Base-by-base conservation (phyloP, 37 sponge, comb jelly and placozoan genomes). In the Haliclona indistincta region DNA sequence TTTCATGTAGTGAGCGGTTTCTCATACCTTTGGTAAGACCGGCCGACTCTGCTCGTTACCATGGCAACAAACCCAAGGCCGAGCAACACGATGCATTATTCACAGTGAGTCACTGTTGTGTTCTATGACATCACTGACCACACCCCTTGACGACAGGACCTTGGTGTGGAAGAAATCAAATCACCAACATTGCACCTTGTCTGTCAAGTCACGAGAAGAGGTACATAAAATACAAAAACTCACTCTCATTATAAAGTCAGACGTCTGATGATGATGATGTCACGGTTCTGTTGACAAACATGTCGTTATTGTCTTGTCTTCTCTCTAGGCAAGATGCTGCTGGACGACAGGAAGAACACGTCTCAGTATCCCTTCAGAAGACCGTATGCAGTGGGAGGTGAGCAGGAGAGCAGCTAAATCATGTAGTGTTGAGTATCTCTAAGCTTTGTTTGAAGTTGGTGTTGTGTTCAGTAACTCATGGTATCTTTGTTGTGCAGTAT, bases 331-430 rank as follows among this genome's bases (percentile, higher is more conserved):
- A 61, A 67, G 26, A 88, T 81, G 88, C 44, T 88, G 36, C 43
- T 82, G 33, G 82, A 58, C 22, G 82, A 88, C 62, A 81, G 67
- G 62, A 88, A 77, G 74, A 56, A 88, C 47, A 30, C 61, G 6
- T 77, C 88, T 5, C 53, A 67, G 43, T 56, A 73, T 43, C 38
- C 73, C 8, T 88, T 77, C 62, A 70, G 83, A 10, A 68, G 88
- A 33, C 88, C 88, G 8, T 88, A 88, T 54, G 88, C 79, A 0
- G 70, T 71, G 64, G 88, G 83, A 42, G 81, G 81, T 81, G 54
- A 17, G 81, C n/a, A 23, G 22, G n/a, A 29, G 37, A 54, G 11
- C 28, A 49, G 53, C 13, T 20, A 20, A 13, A 49, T 13, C 41
- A 8, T 65, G 20, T 30, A 10, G 10, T 65, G 34, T 20, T 65